phyloP scores from a whole-genome alignment of 2,797 vertebrate genomes.

The Labroides dimidiatus region DNA sequence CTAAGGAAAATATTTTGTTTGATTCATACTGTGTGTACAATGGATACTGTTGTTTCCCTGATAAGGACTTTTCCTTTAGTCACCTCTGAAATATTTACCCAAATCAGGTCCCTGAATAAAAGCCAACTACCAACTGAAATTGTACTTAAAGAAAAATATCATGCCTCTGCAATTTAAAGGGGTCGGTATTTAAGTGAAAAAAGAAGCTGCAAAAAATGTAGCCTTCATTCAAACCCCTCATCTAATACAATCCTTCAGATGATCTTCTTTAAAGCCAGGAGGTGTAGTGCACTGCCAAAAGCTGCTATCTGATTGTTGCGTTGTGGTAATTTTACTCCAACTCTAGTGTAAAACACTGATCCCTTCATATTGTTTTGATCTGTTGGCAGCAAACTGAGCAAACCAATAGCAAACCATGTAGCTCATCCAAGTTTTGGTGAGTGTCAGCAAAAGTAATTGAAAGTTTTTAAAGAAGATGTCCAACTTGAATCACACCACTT shows the following conservation, averaged over 20 bases:
- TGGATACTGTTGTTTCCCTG: no score
- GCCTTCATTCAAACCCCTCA: background rate
- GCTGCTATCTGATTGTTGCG: conserved; percentile 15
- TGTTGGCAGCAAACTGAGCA: background rate
- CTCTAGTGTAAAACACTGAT: background rate
- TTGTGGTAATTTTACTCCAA: background rate
- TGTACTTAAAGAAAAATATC: no score
- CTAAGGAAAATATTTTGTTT: no score
- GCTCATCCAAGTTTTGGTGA: background rate
- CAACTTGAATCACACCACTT: background rate
- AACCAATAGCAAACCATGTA: background rate
- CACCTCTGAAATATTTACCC: no score
- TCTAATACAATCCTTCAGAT: background rate
- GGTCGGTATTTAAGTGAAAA: no score
- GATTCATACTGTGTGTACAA: no score
- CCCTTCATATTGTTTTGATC: background rate
- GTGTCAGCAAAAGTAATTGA: background rate
- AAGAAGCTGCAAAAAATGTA: background rate
- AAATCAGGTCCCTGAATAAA: no score
- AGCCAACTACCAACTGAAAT: no score
- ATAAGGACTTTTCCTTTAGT: no score
- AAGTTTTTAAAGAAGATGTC: background rate
- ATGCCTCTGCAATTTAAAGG: no score
- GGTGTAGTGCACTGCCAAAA: background rate
- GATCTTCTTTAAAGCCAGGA: background rate